A percentile compares a stretch with the other conserved stretches of the same genome.
Conservation (phyloP, 2,113 vertebrate genomes). For the Tupaia tana region DNA sequence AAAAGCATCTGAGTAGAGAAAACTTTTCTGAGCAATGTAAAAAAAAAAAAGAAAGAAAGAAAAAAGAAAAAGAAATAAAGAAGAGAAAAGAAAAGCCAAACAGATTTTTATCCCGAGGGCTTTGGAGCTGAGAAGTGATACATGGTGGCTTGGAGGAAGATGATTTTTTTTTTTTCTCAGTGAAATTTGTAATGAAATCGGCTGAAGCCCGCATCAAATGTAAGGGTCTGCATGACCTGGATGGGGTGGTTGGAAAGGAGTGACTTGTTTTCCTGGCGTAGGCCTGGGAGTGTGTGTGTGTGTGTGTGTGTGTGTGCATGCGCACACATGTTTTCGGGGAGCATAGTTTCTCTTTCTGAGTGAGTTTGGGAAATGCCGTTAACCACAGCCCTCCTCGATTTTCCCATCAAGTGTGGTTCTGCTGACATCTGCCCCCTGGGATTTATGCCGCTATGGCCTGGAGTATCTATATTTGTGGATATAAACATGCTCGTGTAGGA, state of each 20-base stretch:
- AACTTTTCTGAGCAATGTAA: background rate
- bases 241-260: constrained; percentile 9
- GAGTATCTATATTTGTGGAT: constrained; percentile 46
- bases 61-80: background rate
- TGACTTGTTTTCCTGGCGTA: background rate
- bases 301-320: background rate
- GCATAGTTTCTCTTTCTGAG: constrained; percentile 1
- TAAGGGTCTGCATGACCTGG: constrained; percentile 67
- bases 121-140: background rate
- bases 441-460: background rate
- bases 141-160: background rate
- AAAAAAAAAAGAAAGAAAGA: background rate
- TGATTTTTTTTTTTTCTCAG: constrained; percentile 26
- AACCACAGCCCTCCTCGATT: background rate
- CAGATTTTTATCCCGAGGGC: constrained; percentile 46
- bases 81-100: background rate
- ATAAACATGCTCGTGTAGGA: constrained; percentile 45
- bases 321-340: background rate
- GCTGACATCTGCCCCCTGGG: constrained; percentile 2
- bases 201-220: background rate
- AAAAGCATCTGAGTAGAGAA: background rate
- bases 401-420: constrained; percentile 47
- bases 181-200: constrained; percentile 53
- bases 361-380: constrained; percentile 8
- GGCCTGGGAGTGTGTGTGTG: background rate